Base-by-base conservation (phyloP, 2,888 invertebrate genomes). In the Carcina quercana region DNA sequence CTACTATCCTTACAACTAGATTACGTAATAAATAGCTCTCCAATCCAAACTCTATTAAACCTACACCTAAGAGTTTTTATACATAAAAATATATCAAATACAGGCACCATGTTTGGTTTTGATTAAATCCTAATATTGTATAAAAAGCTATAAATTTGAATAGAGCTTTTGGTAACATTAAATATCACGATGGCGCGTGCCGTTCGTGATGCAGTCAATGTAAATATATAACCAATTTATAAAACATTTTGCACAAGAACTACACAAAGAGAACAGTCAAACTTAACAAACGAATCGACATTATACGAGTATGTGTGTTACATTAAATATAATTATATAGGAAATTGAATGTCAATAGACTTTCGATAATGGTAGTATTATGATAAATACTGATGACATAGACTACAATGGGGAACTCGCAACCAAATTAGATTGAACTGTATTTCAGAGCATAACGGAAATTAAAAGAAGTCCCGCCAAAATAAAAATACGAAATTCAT, bases 1-100 rank as follows among this genome's bases (percentile, higher is more conserved):
- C 44, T 40, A 45, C 40, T 35, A 42, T 43, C 43, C 34, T 42
- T 47, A 51, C 28, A 38, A 41, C 46, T 51, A 45, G 37, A 53
- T 50, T 53, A 54, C 57, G 53, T 56, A 35, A 35, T 53, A 51
- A 39, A 47, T 43, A 53, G 47, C 53, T 59, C 60, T 57, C 57
- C 54, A 58, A 57, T 51, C 40, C 42, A 44, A 27, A 28, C 19
- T 35, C n/a, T n/a, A 21, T 21, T 34, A 35, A 19, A 54, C 64
- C 68, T 67, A 67, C 65, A 64, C 65, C 64, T 66, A 67, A n/a
- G n/a, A n/a, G n/a, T n/a, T n/a, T n/a, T n/a, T n/a, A n/a, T 42
- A 30, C 41, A 50, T 45, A 54, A 49, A 58, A 50, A 47, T 50
- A 45, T 42, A 42, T 21, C 51, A 53, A 53, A 55, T 54, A 63